A percentile compares a stretch with the other conserved stretches of the same genome.
phyloP scores from a whole-genome alignment of 1,140 invertebrate species.

The Zeugodacus cucurbitae region DNA sequence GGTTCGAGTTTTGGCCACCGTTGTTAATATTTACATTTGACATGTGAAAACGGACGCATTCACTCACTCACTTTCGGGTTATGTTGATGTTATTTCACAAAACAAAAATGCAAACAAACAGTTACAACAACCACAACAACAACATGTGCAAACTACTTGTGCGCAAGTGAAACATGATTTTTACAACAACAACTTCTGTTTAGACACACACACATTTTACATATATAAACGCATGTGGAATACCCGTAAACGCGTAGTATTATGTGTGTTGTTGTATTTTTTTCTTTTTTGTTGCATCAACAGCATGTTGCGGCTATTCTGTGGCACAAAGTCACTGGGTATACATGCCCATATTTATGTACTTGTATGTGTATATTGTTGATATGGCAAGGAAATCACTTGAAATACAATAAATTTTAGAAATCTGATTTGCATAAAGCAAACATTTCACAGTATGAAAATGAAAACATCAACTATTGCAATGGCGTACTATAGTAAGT shows the following conservation, averaged over 20 bases:
- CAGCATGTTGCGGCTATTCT: conserved; percentile 1
- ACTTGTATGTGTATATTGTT: background rate
- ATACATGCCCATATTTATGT: background rate
- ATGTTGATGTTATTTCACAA: background rate
- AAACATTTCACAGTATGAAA: background rate
- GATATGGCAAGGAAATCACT: background rate
- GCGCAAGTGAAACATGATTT: background rate
- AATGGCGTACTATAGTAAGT: background rate
- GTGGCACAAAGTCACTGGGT: background rate
- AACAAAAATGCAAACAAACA: background rate
- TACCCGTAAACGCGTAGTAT: background rate
- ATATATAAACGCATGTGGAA: background rate
- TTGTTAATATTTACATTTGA: conserved; percentile 33
- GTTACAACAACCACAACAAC: background rate
- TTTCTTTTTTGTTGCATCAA: background rate
- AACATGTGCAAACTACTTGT: background rate
- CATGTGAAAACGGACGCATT: background rate
- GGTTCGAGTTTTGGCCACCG: background rate
- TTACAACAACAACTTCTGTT: background rate
- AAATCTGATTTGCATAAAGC: conserved; percentile 31
- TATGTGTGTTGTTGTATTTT: background rate
- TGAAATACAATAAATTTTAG: conserved; percentile 35
- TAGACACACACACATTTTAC: background rate
- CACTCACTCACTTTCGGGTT: conserved; percentile 14
- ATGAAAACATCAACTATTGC: background rate